Base-by-base conservation (phyloP, 2,888 invertebrate genomes). In the Orgyia antiqua region DNA sequence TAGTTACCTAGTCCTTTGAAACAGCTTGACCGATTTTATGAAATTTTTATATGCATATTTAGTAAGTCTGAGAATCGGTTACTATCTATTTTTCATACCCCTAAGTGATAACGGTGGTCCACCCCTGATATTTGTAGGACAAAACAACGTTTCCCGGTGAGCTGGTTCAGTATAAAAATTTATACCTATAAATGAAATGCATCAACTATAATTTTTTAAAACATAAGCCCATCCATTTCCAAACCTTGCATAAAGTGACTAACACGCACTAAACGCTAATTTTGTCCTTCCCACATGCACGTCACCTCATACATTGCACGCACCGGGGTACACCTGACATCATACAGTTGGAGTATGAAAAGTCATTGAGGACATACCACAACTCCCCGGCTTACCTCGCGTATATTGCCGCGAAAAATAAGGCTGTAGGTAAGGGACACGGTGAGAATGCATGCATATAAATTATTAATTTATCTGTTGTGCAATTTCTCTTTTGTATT, bases 371-470 rank as follows among this genome's bases (percentile, higher is more conserved):
- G 88, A 90, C 92, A 12, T 98, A 98, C 79, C 97, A 98, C 84
- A 97, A 94, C 80, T 98, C 98, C 19, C 96, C 97, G 29, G 96
- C 96, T 13, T 95, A 97, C 78, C 90, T 97, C 65, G 94, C 97
- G 18, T 98, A 94, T 80, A 90, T 98, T 48, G 94, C 97, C 39
- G 96, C 97, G 44, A 98, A 98, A 88, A 95, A 93, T 76, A 93
- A 94, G 77, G 94, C 94, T 48, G 94, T 91, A 64, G 91, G 92
- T 92, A 89, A 84, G 84, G 64, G 51, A 50, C 40, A 27, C 10
- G 33, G 41, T 37, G 68, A 64, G 38, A 37, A 31, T 39, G 40
- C 50, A 46, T 33, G 33, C 30, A 20, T 33, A 25, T 23, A 26
- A 31, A 34, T 20, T 24, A 31, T 23, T 4, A 15, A 15, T 36